A percentile compares a stretch with the other conserved stretches of the same genome.
Conservation (phyloP, 2,113 vertebrate genomes). For the Dromaius novaehollandiae region DNA sequence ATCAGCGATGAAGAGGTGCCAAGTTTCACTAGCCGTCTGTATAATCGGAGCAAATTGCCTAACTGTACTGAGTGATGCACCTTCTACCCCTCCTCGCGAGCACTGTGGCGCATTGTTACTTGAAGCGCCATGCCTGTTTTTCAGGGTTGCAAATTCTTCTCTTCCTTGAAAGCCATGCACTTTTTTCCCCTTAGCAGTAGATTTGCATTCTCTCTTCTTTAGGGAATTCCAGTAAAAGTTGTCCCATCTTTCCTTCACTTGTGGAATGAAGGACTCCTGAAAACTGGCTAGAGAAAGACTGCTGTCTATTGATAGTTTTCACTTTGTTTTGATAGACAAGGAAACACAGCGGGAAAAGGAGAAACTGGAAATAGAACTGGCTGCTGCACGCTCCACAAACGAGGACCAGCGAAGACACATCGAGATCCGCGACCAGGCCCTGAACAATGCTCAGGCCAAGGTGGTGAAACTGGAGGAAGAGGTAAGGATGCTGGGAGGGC, state of each 20-base stretch:
- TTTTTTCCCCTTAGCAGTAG: not conserved
- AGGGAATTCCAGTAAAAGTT: not conserved
- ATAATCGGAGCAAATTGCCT: constrained; percentile 40
- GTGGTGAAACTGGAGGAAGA: constrained; percentile 98
- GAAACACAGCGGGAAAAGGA: constrained; percentile 93
- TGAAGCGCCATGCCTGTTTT: constrained; percentile 12
- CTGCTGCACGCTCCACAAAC: constrained; percentile 87
- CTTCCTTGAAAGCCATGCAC: constrained; percentile 11
- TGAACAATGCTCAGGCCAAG: constrained; percentile 97
- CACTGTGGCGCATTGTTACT: not conserved
- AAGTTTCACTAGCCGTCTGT: constrained; percentile 16
- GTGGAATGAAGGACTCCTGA: not conserved
- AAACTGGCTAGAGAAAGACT: not conserved
- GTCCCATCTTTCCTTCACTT: not conserved
- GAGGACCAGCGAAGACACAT: constrained; percentile 98
- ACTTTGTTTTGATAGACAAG: constrained; percentile 81
- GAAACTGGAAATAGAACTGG: constrained; percentile 93
- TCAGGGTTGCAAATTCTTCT: constrained; percentile 1
- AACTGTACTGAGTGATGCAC: constrained; percentile 29
- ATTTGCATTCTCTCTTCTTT: not conserved
- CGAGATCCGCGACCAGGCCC: constrained; percentile 95
- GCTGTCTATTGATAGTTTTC: not conserved
- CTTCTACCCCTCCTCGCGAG: not conserved
- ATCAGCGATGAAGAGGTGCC: not conserved
- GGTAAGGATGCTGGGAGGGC: constrained; percentile 73